Base-by-base conservation (phyloP, 2,888 invertebrate genomes). In the Seira ritae region DNA sequence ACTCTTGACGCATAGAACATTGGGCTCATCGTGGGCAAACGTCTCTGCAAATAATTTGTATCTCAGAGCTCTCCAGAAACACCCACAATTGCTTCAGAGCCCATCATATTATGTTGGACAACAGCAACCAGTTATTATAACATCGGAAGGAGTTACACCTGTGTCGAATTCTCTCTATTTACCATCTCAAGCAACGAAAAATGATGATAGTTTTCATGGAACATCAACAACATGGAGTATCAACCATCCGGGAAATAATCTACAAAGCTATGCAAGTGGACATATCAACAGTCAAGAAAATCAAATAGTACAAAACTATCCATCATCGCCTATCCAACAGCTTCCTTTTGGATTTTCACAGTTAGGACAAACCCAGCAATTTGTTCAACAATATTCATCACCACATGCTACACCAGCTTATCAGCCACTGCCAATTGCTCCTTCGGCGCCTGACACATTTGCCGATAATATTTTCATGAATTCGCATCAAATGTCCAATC, bases 151-250 rank as follows among this genome's bases (percentile, higher is more conserved):
- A 17, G 60, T 46, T 70, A 55, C 50, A 23, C 24, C 74, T 23
- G 37, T 46, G 1, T 67, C 79, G 12, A 42, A 65, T 10, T 55
- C 37, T 22, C 22, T 50, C 0, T 71, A 65, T 50, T 67, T 42
- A 3, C 79, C 79, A 19, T 17, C 8, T 31, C 31, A 8, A 60
- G n/a, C 22, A 55, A 76, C 12, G 12, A 42, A 42, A 12, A 75
- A 50, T 12, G 81, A 81, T 17, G 71, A 76, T 0, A 71, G 55
- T n/a, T 76, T 76, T 68, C 73, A 60, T 31, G 75, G 75, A 1
- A 62, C 75, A 12, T 65, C 76, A 1, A 42, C 80, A 62, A 75
- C 69, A 2, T 81, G 81, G 81, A 80, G 69, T 65, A 70, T 80
- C 2, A 76, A 76, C 55, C 70, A 81, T 71, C 81, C 81, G 0